Percentiles rank a stretch among this genome's conserved stretches.
These are phyloP conservation scores for Falco novaeseelandiae DNA, from an alignment of 2,797 vertebrate species.

Conservation along the genomic window DNA sequence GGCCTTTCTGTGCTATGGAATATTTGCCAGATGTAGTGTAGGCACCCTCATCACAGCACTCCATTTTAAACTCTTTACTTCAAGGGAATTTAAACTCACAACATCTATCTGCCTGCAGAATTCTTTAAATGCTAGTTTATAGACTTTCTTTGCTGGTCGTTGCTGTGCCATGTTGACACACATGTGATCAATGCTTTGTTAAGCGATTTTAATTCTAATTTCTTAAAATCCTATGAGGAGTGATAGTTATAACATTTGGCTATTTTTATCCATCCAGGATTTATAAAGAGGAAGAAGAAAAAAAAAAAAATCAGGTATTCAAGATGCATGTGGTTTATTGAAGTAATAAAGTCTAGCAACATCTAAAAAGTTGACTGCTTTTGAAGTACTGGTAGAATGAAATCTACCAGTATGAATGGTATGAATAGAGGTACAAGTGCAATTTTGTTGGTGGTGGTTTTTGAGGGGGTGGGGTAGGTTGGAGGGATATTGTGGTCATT, in stretches of 20 bases:
- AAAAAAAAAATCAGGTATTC: background rate
- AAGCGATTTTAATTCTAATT: background rate
- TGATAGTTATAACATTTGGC: background rate
- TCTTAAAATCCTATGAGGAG: background rate
- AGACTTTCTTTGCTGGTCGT: background rate
- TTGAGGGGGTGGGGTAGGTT: too few species aligned
- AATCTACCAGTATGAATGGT: background rate
- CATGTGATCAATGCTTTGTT: background rate
- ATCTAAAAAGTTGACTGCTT: background rate
- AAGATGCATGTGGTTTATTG: background rate
- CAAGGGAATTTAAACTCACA: background rate
- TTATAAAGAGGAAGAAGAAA: background rate
- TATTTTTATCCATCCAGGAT: background rate
- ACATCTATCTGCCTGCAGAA: background rate
- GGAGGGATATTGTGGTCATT: background rate
- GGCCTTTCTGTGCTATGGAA: fast-evolving
- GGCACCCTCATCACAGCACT: fast-evolving
- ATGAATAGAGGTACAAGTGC: background rate
- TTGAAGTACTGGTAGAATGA: background rate
- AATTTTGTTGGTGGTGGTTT: too few species aligned
- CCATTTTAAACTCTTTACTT: background rate
- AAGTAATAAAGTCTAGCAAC: background rate
- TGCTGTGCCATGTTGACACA: background rate
- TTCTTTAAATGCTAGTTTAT: background rate
- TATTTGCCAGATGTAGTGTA: background rate